Evolutionary conservation across 2,888 invertebrate species (phyloP).

Genomic region (Plebejus melissa): DNA sequence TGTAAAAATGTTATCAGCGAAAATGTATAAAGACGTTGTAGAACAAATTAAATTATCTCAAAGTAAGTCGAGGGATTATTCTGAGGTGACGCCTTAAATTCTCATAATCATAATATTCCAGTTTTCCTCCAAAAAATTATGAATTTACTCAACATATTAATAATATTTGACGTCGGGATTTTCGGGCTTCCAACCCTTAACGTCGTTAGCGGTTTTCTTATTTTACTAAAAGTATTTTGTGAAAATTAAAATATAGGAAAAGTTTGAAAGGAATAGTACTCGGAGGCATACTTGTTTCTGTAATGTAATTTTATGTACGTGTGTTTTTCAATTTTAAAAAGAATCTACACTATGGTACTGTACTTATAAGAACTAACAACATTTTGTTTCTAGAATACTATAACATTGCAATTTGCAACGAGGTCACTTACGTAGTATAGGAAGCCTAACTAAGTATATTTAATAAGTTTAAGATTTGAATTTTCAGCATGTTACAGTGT

Average conservation of each 20-base stretch:
- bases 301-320: background rate
- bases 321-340: background rate
- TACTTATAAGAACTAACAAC: background rate
- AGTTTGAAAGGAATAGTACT: background rate
- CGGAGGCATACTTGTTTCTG: background rate
- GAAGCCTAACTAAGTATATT: too few relatives aligned
- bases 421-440: too few relatives aligned
- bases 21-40: conserved; percentile 6
- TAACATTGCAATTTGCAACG: too few relatives aligned
- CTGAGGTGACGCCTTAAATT: conserved; percentile 25
- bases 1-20: background rate
- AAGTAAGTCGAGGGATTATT: conserved; percentile 8
- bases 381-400: too few relatives aligned
- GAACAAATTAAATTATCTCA: conserved; percentile 21
- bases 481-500: too few relatives aligned
- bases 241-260: background rate
- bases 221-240: background rate
- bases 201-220: conserved; percentile 1
- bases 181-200: background rate
- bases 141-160: conserved; percentile 22
- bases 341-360: too few relatives aligned
- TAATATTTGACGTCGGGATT: conserved; percentile 14
- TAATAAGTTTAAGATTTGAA: too few relatives aligned
- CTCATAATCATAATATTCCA: conserved; percentile 24
- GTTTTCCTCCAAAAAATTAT: conserved; percentile 19